phyloP scores from a whole-genome alignment of 2,113 vertebrate species.

The Sarotherodon lohbergeri region DNA sequence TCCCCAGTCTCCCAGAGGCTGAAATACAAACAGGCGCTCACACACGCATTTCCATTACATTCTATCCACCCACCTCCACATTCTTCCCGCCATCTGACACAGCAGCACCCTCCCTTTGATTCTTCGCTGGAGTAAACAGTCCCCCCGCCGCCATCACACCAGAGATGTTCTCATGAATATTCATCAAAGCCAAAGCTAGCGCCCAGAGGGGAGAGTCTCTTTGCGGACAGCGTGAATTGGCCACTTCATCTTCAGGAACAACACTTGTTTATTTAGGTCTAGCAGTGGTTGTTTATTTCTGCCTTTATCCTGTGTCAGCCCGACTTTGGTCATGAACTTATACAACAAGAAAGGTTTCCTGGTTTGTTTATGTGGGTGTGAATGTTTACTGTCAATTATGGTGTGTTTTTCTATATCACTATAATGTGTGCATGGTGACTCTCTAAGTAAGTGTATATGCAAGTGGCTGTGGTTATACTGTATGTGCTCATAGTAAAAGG shows the following conservation, averaged over 20 bases:
- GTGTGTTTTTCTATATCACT: not conserved
- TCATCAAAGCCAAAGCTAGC: constrained; percentile 25
- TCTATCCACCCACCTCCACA: not conserved
- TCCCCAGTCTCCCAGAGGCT: not conserved
- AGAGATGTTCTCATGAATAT: constrained; percentile 53
- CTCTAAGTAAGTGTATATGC: not conserved
- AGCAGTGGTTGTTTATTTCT: not conserved
- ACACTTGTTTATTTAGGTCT: not conserved
- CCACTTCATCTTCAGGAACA: constrained; percentile 29
- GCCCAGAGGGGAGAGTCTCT: constrained; percentile 1
- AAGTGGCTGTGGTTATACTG: not conserved
- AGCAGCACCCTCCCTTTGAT: not conserved
- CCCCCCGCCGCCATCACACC: not conserved
- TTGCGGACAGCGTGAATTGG: constrained; percentile 1
- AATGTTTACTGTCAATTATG: not conserved
- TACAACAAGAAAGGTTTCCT: not conserved
- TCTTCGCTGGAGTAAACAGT: not conserved
- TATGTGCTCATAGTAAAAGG: not conserved
- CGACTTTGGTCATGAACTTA: not conserved
- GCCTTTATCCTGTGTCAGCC: not conserved
- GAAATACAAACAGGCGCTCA: not conserved
- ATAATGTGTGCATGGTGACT: not conserved
- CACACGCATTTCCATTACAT: not conserved
- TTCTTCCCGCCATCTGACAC: not conserved
- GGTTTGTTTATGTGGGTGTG: not conserved